Conservation (phyloP, 2,888 invertebrate species). For the Pilophorus perplexus region DNA sequence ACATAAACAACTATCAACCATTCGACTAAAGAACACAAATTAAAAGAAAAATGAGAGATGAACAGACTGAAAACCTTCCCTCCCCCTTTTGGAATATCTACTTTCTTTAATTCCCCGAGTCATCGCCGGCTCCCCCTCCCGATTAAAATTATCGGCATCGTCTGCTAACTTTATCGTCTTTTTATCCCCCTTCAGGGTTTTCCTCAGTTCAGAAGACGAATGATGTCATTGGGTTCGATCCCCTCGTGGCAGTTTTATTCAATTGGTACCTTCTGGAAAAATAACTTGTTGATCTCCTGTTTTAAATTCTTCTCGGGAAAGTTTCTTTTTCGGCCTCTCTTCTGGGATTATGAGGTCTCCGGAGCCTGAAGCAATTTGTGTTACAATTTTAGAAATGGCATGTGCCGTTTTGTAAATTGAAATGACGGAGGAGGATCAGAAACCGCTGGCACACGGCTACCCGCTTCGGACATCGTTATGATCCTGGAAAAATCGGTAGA, state of each 20-base stretch:
- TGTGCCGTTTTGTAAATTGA: too few species aligned
- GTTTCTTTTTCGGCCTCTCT: not conserved
- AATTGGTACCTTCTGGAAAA: slow-evolving; percentile 10
- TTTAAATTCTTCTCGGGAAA: slow-evolving; percentile 15
- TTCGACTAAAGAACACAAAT: too few species aligned
- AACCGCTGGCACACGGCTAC: too few species aligned
- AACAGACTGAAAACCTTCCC: too few species aligned
- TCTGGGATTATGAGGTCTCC: not conserved
- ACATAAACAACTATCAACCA: too few species aligned
- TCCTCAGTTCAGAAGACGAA: slow-evolving; percentile 21
- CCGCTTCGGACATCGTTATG: too few species aligned
- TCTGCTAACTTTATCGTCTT: not conserved
- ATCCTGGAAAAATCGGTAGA: too few species aligned
- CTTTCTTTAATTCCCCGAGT: slow-evolving; percentile 37
- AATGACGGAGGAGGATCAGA: too few species aligned
- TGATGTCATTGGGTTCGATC: slow-evolving; percentile 29
- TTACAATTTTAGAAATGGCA: too few species aligned
- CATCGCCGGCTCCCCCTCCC: slow-evolving; percentile 9
- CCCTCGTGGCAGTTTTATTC: slow-evolving; percentile 22
- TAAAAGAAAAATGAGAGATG: too few species aligned
- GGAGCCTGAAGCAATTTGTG: too few species aligned
- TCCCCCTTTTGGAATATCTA: not conserved
- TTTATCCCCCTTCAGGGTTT: not conserved
- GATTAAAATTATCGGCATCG: slow-evolving; percentile 28
- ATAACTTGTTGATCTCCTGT: slow-evolving; percentile 35